Evolutionary conservation across 2,113 vertebrate species (phyloP), one percentile per base, ranked within the genome.

Genomic region (Fulmarus glacialis): DNA sequence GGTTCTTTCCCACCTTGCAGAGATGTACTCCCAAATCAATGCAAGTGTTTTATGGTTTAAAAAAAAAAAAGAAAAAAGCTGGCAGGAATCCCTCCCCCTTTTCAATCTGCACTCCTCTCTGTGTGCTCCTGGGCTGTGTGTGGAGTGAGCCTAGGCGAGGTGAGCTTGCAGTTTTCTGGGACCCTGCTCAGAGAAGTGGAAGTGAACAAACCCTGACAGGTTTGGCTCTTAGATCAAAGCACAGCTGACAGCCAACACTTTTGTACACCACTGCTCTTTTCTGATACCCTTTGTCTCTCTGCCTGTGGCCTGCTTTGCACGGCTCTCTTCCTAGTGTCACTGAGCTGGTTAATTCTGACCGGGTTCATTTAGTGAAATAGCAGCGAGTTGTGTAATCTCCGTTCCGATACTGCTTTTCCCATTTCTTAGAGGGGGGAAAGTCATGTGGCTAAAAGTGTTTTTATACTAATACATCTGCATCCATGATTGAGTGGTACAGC

Each of bases 111-210:
- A 5, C 18, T 85, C 27, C 62, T 80, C 47, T 1, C 29, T 78
- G 34, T 4, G 0, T 50, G 29, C 47, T 60, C 82, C 58, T 66
- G 47, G 50, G 80, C 72, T 89, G 45, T 13, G 72, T 52, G 27
- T 26, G 70, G 87, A 64, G 66, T 3, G 34, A 89, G 52, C 48
- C 21, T 24, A 26, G 45, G 62, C 7, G 27, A 50, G 92, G 80
- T 80, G 92, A 97, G 90, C 94, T 94, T 91, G 94, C 91, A 84
- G 20, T 93, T 96, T 96, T 79, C 84, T 71, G 60, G 38, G 83
- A 22, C 80, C 81, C 32, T 93, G 90, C 77, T 83, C 90, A 38
- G 90, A 81, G 90, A 56, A 85, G 73, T 87, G 83, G 70, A 95
- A 93, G 58, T 22, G 87, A 89, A 80, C 60, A 79, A 79, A 52